Percentiles rank a stretch among this genome's conserved stretches.
These are phyloP conservation scores for Lamprotornis superbus DNA, from an alignment of 2,113 vertebrate species.

Conservation along the genomic window DNA sequence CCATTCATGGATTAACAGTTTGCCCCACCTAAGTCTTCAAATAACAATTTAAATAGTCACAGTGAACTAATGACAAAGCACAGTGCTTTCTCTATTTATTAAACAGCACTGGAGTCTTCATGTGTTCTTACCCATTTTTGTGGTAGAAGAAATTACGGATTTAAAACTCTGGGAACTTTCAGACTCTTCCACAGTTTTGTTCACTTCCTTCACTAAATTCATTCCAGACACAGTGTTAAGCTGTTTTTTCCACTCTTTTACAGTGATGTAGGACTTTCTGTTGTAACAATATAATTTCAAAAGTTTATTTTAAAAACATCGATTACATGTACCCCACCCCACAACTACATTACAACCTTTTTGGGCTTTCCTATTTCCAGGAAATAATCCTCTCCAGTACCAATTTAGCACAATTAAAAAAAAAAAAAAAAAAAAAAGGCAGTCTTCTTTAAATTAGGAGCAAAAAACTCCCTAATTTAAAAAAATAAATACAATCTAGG, in stretches of 20 bases:
- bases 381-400: neutral
- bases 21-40: neutral
- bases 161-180: neutral
- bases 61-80: neutral
- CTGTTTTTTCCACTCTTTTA: neutral
- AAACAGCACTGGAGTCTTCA: neutral
- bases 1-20: neutral
- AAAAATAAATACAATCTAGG: neutral
- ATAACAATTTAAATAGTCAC: accelerated
- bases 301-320: neutral
- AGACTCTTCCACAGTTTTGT: neutral
- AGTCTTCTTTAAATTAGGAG: neutral
- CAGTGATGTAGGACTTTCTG: neutral
- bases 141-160: neutral
- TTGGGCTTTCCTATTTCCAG: neutral
- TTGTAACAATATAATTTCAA: neutral
- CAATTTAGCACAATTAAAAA: neutral
- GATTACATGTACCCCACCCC: neutral
- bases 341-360: neutral
- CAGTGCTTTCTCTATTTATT: neutral
- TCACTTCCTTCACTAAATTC: neutral
- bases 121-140: neutral
- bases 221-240: neutral
- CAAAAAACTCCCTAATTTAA: neutral
- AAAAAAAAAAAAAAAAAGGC: neutral